Percentiles rank a stretch among this genome's conserved stretches.
Evolutionary conservation across 2,888 invertebrate species (phyloP).

Genomic region (Lepeophtheirus nordmannii): DNA sequence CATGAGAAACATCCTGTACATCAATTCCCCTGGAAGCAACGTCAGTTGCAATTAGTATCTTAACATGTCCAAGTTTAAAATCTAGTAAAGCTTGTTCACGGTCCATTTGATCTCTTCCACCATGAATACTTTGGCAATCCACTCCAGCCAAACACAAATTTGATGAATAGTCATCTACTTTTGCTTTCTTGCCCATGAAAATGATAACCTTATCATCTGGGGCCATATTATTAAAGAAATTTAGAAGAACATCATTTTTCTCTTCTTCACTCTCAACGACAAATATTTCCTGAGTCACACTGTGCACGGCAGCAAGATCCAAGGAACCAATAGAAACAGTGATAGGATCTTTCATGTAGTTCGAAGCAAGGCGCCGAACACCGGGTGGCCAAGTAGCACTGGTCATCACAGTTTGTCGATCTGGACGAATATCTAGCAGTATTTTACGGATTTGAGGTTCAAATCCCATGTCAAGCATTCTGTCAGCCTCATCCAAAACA

Average conservation of each 20-base stretch:
- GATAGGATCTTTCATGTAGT: constrained; percentile 74
- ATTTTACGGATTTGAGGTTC: constrained; percentile 53
- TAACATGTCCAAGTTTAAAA: constrained; percentile 58
- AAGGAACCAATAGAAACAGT: constrained; percentile 58
- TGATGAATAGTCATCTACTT: constrained; percentile 64
- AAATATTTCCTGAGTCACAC: constrained; percentile 58
- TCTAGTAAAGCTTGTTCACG: constrained; percentile 56
- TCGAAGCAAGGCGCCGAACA: constrained; percentile 64
- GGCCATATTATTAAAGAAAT: constrained; percentile 53
- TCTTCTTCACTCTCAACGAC: constrained; percentile 54
- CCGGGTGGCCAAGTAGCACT: constrained; percentile 86
- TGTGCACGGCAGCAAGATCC: constrained; percentile 75
- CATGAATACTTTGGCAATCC: constrained; percentile 65
- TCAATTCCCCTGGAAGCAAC: constrained; percentile 87
- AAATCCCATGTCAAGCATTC: constrained; percentile 46
- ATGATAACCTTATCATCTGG: constrained; percentile 68
- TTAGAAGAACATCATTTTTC: constrained; percentile 50
- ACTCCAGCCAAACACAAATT: constrained; percentile 53
- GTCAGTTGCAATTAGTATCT: constrained; percentile 80
- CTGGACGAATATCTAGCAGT: constrained; percentile 62
- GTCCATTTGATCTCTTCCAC: constrained; percentile 60
- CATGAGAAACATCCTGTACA: constrained; percentile 72
- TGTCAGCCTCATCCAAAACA: constrained; percentile 73
- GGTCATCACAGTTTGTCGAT: constrained; percentile 89
- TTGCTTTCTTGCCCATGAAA: constrained; percentile 71